Base-by-base conservation (phyloP, 2,113 vertebrate genomes). In the Tetrax tetrax region DNA sequence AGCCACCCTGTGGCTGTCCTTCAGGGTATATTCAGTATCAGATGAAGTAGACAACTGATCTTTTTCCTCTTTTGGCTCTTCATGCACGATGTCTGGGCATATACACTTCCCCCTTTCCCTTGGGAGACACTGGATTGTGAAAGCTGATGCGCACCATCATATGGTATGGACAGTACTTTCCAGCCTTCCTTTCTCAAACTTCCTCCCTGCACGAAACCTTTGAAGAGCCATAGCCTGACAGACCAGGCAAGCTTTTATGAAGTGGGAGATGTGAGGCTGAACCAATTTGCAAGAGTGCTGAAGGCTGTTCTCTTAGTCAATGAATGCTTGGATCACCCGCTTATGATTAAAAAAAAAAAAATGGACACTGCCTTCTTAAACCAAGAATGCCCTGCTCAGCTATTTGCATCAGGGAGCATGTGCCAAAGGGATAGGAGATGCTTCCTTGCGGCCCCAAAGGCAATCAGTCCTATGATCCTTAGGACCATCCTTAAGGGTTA, bases 401-500 rank as follows among this genome's bases (percentile, higher is more conserved):
- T 38, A 25, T 27, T 69, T 74, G 51, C 22, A 18, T 35, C 8
- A 9, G 47, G 24, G 1, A 6, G 31, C 14, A 25, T 10, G 1
- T 33, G 45, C 33, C 64, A 37, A 57, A 82, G 85, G 82, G 56
- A 78, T 5, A 3, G 64, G 50, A 84, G 68, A 11, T 21, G 33
- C 25, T 78, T 54, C 69, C 84, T 10, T 75, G 85, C 38, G 35
- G 81, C 47, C 51, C 54, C n/a, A 6, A 35, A 38, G 31, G 56
- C n/a, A 61, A 33, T 57, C 31, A 31, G 22, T 2, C 5, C 28
- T 31, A 0, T 35, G 33, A 1, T 33, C 57, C 29, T 35, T 50
- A 35, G 7, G 25, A 16, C 41, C 37, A 29, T 23, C 69, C 25
- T 8, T 33, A 7, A 0, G 2, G n/a, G n/a, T 48, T 1, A 3